Percentiles rank a stretch among this genome's conserved stretches.
phyloP scores from a whole-genome alignment of 2,113 vertebrate genomes.

The Heptranchias perlo region DNA sequence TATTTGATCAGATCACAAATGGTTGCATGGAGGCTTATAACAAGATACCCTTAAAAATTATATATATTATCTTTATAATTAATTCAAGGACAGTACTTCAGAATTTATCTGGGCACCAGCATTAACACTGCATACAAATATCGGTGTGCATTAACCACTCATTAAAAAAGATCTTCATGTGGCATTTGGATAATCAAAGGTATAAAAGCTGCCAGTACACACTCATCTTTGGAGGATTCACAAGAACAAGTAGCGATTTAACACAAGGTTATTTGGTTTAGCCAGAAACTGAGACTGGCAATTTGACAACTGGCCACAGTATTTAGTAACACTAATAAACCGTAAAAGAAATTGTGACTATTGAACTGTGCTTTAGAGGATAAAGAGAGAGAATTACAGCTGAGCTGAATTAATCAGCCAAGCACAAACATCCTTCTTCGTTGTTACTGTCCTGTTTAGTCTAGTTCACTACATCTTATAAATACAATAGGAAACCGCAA shows the following conservation, averaged over 20 bases:
- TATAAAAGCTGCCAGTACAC: background rate
- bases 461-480: background rate
- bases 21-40: background rate
- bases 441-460: conserved; percentile 2
- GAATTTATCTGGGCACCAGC: background rate
- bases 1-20: background rate
- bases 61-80: background rate
- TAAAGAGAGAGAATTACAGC: background rate
- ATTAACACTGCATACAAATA: background rate
- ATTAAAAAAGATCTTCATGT: background rate
- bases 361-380: background rate
- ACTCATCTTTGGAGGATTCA: background rate
- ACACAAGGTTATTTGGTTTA: conserved; percentile 6
- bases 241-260: background rate
- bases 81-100: background rate
- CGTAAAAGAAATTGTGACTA: conserved; percentile 1
- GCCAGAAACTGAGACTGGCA: background rate
- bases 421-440: background rate
- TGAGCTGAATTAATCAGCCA: background rate
- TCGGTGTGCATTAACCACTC: too few species aligned
- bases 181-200: background rate
- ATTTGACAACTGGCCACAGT: background rate
- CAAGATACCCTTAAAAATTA: background rate
- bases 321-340: conserved; percentile 2
- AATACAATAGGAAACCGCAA: conserved; percentile 9